Conservation (phyloP, 1,140 invertebrate genomes). For the Melipona quadrifasciata region DNA sequence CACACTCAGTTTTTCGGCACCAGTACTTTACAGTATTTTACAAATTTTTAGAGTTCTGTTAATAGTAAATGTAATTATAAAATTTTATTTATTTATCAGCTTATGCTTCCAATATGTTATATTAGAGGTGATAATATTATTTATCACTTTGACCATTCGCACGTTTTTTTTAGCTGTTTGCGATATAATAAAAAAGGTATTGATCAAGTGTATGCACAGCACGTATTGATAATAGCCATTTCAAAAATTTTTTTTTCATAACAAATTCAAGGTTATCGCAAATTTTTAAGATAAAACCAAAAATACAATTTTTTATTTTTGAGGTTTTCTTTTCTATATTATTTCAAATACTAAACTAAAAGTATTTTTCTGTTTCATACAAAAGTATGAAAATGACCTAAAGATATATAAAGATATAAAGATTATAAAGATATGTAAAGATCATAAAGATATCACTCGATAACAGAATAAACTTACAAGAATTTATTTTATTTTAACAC, state of each 20-base stretch:
- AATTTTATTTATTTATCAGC: neutral
- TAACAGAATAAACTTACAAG: neutral
- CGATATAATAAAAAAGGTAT: neutral
- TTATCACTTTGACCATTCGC: neutral
- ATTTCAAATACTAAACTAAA: neutral
- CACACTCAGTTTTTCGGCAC: neutral
- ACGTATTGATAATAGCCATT: neutral
- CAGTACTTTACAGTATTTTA: too few species aligned
- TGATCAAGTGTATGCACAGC: neutral
- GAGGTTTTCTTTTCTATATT: neutral
- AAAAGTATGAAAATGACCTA: neutral
- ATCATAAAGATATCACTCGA: conserved; percentile 3
- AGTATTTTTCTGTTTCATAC: neutral
- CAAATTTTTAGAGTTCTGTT: neutral
- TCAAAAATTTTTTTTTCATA: neutral
- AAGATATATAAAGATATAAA: too few species aligned
- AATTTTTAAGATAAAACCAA: neutral
- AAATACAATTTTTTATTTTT: neutral
- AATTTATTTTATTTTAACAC: neutral
- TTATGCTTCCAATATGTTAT: too few species aligned
- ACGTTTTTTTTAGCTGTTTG: too few species aligned
- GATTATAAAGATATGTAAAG: too few species aligned
- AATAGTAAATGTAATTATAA: neutral
- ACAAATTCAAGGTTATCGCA: neutral
- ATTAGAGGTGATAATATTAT: neutral